Evolutionary conservation across 2,888 invertebrate species (phyloP), one percentile per base, ranked within the genome.

Genomic region (Zonitis immaculata): DNA sequence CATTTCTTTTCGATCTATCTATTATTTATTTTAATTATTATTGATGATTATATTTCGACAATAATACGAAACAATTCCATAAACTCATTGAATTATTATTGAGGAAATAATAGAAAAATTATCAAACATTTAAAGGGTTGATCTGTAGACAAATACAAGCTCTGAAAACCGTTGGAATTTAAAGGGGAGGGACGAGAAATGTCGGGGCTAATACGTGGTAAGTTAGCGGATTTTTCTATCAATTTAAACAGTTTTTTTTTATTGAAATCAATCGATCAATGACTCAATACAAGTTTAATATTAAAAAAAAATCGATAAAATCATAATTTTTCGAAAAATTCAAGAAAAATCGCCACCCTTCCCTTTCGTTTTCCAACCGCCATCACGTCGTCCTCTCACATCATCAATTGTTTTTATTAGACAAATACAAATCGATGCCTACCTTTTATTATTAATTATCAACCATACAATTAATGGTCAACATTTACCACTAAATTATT

Each of bases 1-100:
- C 83, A 83, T 82, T 63, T 66, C 67, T 52, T 26, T 22, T 46
- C 43, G 49, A 47, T 51, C n/a, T n/a, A n/a, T n/a, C n/a, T 45
- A 51, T 43, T 5, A n/a, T 44, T 28, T 27, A 2, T 3, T 45
- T 14, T 3, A 11, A 11, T 27, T 25, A n/a, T n/a, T n/a, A n/a
- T 25, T 11, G 6, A 7, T 16, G 16, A 3, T 18, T 12, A 16
- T 28, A 30, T 20, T 22, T 5, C 22, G 5, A 22, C 5, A 22
- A 22, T 5, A 22, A 46, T 46, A 16, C 6, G 8, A 30, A 18
- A n/a, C 8, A 27, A 14, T 9, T 28, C 28, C 42, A 47, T 48
- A 48, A 11, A 35, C 25, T 47, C 48, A 44, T 44, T 18, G 49
- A 48, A 44, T 30, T 46, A 46, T 22, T 16, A 16, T 16, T 16